phyloP scores from a whole-genome alignment of 2,888 invertebrate genomes.

The Lamellibrachia columna region DNA sequence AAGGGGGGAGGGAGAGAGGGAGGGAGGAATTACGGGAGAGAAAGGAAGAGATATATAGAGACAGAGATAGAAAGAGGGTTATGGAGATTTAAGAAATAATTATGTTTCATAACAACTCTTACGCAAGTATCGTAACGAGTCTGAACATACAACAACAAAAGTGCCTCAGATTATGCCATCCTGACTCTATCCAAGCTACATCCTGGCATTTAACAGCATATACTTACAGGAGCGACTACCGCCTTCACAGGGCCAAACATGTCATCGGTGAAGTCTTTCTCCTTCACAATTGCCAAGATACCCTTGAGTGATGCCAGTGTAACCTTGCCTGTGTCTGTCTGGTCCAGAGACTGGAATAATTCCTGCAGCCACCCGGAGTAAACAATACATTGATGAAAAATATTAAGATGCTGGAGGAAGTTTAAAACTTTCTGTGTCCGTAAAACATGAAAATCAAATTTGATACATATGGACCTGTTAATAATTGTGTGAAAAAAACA shows the following conservation, averaged over 20 bases:
- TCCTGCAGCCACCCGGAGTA: neutral
- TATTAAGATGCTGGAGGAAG: no score
- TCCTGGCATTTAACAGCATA: neutral
- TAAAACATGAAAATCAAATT: no score
- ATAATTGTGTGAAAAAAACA: no score
- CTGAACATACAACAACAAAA: neutral
- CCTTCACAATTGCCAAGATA: conserved; percentile 3
- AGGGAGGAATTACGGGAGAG: neutral
- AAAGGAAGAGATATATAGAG: neutral
- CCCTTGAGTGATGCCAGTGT: conserved; percentile 3
- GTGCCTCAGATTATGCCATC: neutral
- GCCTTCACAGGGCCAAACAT: neutral
- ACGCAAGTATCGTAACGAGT: neutral
- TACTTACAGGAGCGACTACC: neutral
- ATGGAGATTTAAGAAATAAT: neutral
- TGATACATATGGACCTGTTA: no score
- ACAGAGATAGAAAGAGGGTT: neutral
- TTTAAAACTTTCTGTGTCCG: no score
- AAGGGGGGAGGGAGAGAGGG: neutral
- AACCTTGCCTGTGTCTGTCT: neutral
- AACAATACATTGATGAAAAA: neutral
- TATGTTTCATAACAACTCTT: neutral
- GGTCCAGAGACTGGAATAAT: conserved; percentile 3
- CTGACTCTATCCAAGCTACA: neutral
- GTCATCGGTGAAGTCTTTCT: neutral